Percentiles rank a stretch among this genome's conserved stretches.
Conservation (phyloP, 2,797 vertebrate species). For the Cyprinodon diabolis region DNA sequence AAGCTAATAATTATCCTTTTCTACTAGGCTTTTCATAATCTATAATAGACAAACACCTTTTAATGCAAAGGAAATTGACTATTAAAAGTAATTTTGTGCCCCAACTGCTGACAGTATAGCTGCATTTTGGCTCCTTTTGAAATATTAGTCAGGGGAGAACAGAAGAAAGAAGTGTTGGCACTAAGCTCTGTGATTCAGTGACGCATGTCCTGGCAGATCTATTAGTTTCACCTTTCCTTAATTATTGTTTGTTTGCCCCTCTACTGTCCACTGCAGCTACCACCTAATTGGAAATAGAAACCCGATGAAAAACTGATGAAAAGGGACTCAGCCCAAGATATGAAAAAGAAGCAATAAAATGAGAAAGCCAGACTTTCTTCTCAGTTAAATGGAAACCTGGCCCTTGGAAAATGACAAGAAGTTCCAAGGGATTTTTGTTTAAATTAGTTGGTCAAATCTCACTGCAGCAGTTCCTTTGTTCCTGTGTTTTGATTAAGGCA, state of each 20-base stretch:
- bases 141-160: slow-evolving; percentile 17
- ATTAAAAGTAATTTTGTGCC: slow-evolving; percentile 27
- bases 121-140: slow-evolving; percentile 14
- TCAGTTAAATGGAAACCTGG: slow-evolving; percentile 20
- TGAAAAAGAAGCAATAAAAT: slow-evolving; percentile 18
- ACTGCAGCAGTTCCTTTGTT: background rate
- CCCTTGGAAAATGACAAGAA: slow-evolving; percentile 7
- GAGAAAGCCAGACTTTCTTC: slow-evolving; percentile 33
- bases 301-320: slow-evolving; percentile 79
- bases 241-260: slow-evolving; percentile 77
- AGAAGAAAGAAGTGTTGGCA: slow-evolving; percentile 73
- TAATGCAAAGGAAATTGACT: slow-evolving; percentile 18
- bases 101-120: background rate
- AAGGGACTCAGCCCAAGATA: slow-evolving; percentile 58
- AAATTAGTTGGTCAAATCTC: slow-evolving; percentile 29
- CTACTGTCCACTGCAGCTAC: slow-evolving; percentile 62
- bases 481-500: background rate
- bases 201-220: slow-evolving; percentile 63
- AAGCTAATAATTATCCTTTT: slow-evolving; percentile 83
- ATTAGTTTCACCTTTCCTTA: slow-evolving; percentile 73
- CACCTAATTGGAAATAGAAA: slow-evolving; percentile 78
- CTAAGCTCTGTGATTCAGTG: slow-evolving; percentile 43
- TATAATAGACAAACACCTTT: slow-evolving; percentile 31
- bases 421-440: slow-evolving; percentile 9
- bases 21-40: slow-evolving; percentile 56